Evolutionary conservation across 2,797 vertebrate species (phyloP).

Genomic region (Poeciliopsis infans): DNA sequence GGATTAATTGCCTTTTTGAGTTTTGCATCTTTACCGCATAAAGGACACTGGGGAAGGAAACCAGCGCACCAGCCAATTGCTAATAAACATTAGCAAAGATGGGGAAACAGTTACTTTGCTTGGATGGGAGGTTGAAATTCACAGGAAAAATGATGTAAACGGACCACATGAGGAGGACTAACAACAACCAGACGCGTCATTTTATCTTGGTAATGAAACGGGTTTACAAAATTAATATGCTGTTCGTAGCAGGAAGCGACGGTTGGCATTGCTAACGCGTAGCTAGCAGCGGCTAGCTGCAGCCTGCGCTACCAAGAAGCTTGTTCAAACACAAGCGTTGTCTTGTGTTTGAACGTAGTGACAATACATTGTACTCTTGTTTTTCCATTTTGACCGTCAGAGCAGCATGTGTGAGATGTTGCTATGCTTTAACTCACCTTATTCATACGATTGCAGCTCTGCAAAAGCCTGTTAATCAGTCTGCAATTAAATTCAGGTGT

Average conservation of each 20-base stretch:
- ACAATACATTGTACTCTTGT: neutral
- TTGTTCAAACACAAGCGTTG: too few relatives aligned
- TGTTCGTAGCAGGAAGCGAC: neutral
- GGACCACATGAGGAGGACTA: slow-evolving; percentile 10
- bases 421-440: neutral
- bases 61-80: slow-evolving; percentile 8
- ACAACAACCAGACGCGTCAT: neutral
- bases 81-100: slow-evolving; percentile 63
- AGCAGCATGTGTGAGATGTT: neutral
- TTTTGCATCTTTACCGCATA: neutral
- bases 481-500: neutral
- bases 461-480: neutral
- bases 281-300: slow-evolving; percentile 25
- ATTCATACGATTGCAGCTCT: neutral
- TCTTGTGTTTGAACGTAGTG: neutral
- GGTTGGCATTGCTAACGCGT: slow-evolving; percentile 10
- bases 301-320: neutral
- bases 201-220: neutral
- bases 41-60: neutral
- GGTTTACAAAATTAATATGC: neutral
- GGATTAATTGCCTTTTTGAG: too few relatives aligned
- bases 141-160: slow-evolving; percentile 18
- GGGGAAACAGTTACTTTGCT: neutral
- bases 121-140: slow-evolving; percentile 19
- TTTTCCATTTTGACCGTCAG: neutral